A percentile compares a stretch with the other conserved stretches of the same genome.
These are phyloP conservation scores for Ladona fulva DNA, from an alignment of 1,140 invertebrate species.

Conservation along the genomic window DNA sequence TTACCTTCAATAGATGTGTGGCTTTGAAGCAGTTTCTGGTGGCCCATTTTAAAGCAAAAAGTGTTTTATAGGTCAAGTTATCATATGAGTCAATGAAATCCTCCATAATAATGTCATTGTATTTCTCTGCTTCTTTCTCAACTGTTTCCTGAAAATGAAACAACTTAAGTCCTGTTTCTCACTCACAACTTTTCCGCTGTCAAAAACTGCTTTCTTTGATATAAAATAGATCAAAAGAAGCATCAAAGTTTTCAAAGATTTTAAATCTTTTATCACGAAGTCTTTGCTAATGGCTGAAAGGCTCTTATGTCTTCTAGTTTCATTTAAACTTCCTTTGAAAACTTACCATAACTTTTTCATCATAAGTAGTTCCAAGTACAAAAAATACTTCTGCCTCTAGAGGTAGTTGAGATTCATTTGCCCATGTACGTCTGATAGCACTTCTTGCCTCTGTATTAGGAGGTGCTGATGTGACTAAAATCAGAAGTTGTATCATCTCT, in stretches of 20 bases:
- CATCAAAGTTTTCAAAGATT: no score
- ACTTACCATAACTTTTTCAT: neutral
- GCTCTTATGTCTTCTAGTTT: no score
- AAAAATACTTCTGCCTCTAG: neutral
- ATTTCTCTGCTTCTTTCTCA: neutral
- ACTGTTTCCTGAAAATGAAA: neutral
- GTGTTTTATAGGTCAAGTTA: neutral
- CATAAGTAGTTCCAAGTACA: neutral
- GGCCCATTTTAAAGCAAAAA: constrained; percentile 33
- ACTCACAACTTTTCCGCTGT: neutral
- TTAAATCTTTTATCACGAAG: no score
- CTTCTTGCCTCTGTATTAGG: neutral
- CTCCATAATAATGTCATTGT: neutral
- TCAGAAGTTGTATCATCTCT: neutral
- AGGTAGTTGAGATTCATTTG: neutral
- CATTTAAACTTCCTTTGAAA: no score
- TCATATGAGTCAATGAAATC: neutral
- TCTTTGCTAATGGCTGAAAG: no score
- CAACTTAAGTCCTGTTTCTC: neutral
- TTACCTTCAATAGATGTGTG: constrained; percentile 35
- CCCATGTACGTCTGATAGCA: neutral
- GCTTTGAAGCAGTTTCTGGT: constrained; percentile 29
- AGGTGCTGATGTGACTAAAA: neutral
- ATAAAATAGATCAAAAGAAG: no score
- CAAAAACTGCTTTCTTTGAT: no score